Percentiles rank a stretch among this genome's conserved stretches.
Evolutionary conservation across 2,797 vertebrate species (phyloP).

Genomic region (Taeniopygia guttata): DNA sequence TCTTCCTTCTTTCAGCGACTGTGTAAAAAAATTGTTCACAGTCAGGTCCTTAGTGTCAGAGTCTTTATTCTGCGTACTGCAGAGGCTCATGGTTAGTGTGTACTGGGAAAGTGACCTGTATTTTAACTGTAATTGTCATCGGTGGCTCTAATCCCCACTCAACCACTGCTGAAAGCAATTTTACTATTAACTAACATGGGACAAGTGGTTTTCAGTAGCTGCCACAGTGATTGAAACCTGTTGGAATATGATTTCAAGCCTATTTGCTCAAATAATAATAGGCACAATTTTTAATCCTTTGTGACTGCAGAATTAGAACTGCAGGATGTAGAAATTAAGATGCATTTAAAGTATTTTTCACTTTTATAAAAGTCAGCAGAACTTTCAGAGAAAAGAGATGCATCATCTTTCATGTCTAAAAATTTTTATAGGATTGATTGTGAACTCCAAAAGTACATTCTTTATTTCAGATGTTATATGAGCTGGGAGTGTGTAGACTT

Average conservation of each 20-base stretch:
- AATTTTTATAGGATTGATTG: not conserved
- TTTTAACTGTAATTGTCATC: not conserved
- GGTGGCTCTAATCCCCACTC: not conserved
- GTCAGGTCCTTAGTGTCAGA: not conserved
- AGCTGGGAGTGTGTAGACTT: not conserved
- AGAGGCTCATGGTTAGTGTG: not conserved
- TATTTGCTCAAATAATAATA: not conserved
- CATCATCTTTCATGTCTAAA: not conserved
- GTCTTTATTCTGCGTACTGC: not conserved
- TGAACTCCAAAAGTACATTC: not conserved
- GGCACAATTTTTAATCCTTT: not conserved
- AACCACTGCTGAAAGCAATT: not conserved
- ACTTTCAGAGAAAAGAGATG: not conserved
- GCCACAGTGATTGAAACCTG: not conserved
- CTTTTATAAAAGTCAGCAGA: not conserved
- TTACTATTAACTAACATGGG: not conserved
- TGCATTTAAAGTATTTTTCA: not conserved
- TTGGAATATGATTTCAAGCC: not conserved
- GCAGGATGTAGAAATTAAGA: not conserved
- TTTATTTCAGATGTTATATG: not conserved
- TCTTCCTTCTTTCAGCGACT: not conserved
- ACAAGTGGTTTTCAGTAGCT: conserved; percentile 10
- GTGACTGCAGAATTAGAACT: not conserved
- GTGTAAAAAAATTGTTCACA: not conserved
- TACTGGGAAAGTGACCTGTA: not conserved